phyloP scores from a whole-genome alignment of 2,888 invertebrate genomes.

The Eilema depressum region DNA sequence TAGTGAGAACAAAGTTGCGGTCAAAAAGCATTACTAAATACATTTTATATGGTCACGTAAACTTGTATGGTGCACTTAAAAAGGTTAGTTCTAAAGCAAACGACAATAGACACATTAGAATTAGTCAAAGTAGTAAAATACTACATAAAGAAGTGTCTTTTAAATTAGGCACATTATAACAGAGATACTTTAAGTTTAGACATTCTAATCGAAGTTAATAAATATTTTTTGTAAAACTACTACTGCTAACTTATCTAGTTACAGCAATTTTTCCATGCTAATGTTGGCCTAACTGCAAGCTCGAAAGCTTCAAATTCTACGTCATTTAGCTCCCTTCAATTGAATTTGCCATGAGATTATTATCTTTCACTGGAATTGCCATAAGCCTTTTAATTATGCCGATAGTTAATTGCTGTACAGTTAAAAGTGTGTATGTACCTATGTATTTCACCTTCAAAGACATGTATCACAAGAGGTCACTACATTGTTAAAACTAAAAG shows the following conservation, averaged over 20 bases:
- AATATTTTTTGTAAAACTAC: no score
- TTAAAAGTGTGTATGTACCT: not conserved
- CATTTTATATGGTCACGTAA: constrained; percentile 10
- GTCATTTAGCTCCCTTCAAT: not conserved
- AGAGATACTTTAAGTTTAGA: not conserved
- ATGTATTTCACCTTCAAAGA: not conserved
- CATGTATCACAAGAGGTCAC: constrained; percentile 8
- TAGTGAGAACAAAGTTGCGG: not conserved
- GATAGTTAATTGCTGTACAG: not conserved
- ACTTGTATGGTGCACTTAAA: not conserved
- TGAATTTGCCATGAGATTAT: not conserved
- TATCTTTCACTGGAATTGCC: no score
- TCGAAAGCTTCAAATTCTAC: not conserved
- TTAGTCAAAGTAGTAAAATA: constrained; percentile 10
- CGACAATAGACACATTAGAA: constrained; percentile 13
- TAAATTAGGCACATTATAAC: not conserved
- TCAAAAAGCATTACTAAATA: constrained; percentile 1
- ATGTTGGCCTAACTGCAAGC: not conserved
- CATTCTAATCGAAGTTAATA: not conserved
- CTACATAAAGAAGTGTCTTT: not conserved
- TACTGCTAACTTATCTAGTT: not conserved
- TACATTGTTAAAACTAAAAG: constrained; percentile 3
- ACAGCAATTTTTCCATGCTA: not conserved
- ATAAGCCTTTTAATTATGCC: not conserved
- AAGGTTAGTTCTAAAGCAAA: not conserved